Conservation (phyloP, 2,888 invertebrate species). For the Melanophora roralis region DNA sequence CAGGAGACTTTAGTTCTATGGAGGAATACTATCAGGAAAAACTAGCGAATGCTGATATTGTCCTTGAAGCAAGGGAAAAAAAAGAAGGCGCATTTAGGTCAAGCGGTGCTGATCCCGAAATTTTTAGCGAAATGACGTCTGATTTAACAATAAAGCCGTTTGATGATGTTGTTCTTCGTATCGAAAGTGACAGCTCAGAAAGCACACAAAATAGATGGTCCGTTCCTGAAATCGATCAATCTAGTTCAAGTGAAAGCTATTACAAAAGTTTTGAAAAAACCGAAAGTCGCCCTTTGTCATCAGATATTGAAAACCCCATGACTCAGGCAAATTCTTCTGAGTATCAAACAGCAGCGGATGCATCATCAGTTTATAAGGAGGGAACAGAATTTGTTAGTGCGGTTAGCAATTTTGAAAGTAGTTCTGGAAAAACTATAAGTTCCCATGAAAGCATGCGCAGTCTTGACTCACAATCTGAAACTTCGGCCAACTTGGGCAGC, state of each 20-base stretch:
- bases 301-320: conserved; percentile 89
- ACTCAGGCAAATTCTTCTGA: conserved; percentile 88
- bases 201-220: conserved; percentile 82
- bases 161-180: conserved; percentile 71
- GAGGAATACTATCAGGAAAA: conserved; percentile 73
- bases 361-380: conserved; percentile 86
- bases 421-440: conserved; percentile 79
- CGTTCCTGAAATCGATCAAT: conserved; percentile 88
- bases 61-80: conserved; percentile 62
- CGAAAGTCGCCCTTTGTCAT: conserved; percentile 88
- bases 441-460: conserved; percentile 94
- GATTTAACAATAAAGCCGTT: conserved; percentile 70
- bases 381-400: conserved; percentile 93
- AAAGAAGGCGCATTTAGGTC: conserved; percentile 34
- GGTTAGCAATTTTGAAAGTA: conserved; percentile 83
- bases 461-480: conserved; percentile 86
- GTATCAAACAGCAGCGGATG: conserved; percentile 90
- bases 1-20: conserved; percentile 74
- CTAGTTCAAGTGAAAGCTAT: conserved; percentile 92
- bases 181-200: conserved; percentile 77
- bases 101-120: conserved; percentile 46
- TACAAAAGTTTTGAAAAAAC: conserved; percentile 92
- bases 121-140: conserved; percentile 68
- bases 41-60: conserved; percentile 66
- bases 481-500: conserved; percentile 91